Evolutionary conservation across 1,140 invertebrate genomes (phyloP), one percentile per base, ranked within the genome.

Genomic region (Lepidurus arcticus): DNA sequence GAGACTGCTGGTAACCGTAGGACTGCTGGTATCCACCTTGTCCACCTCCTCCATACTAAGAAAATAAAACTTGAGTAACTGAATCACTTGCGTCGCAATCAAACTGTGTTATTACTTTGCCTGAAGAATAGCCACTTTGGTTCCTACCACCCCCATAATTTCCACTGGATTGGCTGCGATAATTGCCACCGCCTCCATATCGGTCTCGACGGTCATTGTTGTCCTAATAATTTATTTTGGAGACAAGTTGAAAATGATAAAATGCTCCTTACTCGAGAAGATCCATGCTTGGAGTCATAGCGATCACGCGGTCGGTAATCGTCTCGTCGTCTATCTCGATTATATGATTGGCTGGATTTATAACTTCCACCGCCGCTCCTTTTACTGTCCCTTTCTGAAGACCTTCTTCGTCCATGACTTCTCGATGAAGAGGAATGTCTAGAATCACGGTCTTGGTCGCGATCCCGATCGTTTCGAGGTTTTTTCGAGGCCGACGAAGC

Each of bases 21-120:
- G 53, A 65, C 53, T 65, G 53, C 53, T 65, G 53, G 53, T 65
- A 65, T 16, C 53, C 53, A n/a, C 53, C 53, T 65, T 65, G 53
- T 13, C 13, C 21, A 65, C 53, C 53, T n/a, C 53, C 53, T 65
- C 53, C 53, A 21, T 65, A 65, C 53, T 65, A 65, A 65, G 16
- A 65, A 21, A 10, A 47, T 65, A 65, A 65, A 65, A 65, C 6
- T 13, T 65, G 21, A 65, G 53, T 7, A 13, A 65, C 53, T 65
- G 21, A 34, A 4, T 4, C 34, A 34, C 34, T 34, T 34, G 34
- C 34, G 34, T 34, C 34, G 3, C 34, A 34, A 34, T 34, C 34
- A 34, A 34, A 34, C 34, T 65, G 16, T 13, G 53, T n/a, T n/a
- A 9, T 65, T 65, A 65, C 53, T 65, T 65, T 65, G 8, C 53